phyloP scores from a whole-genome alignment of 2,888 invertebrate species.

The Apoderus coryli region DNA sequence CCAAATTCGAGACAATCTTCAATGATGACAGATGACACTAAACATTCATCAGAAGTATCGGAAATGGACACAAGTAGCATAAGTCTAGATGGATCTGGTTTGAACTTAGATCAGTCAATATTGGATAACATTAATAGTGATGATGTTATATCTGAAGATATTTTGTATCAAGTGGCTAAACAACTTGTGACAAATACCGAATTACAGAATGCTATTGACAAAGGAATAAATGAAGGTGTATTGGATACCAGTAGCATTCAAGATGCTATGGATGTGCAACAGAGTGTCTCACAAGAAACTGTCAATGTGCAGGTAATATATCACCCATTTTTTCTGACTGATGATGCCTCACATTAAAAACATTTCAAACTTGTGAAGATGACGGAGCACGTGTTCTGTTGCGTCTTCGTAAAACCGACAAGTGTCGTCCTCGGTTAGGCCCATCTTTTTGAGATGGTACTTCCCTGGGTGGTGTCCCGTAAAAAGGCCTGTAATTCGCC shows the following conservation, averaged over 20 bases:
- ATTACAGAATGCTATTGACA: slow-evolving; percentile 57
- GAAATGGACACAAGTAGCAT: slow-evolving; percentile 26
- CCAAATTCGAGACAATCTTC: slow-evolving; percentile 15
- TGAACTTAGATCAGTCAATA: slow-evolving; percentile 44
- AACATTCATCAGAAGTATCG: slow-evolving; percentile 7
- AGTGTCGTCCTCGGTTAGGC: too few relatives aligned
- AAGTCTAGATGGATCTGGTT: slow-evolving; percentile 38
- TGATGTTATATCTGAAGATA: slow-evolving; percentile 55
- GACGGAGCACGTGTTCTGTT: too few relatives aligned
- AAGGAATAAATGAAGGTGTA: slow-evolving; percentile 34
- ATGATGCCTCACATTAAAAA: too few relatives aligned
- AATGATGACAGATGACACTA: slow-evolving; percentile 14
- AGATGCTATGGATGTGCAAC: slow-evolving; percentile 12
- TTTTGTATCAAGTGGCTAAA: slow-evolving; percentile 59
- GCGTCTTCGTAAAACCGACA: too few relatives aligned
- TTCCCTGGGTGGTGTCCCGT: too few relatives aligned
- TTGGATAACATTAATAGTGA: slow-evolving; percentile 44
- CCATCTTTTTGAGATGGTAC: too few relatives aligned
- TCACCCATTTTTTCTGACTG: too few relatives aligned
- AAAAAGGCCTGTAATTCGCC: too few relatives aligned
- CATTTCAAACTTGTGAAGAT: too few relatives aligned
- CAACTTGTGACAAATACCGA: slow-evolving; percentile 49
- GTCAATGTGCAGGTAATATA: too few relatives aligned
- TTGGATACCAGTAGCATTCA: slow-evolving; percentile 23
- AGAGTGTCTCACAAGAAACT: too few relatives aligned